phyloP scores from a whole-genome alignment of 2,113 vertebrate species.

The Plecturocebus donacophilus region DNA sequence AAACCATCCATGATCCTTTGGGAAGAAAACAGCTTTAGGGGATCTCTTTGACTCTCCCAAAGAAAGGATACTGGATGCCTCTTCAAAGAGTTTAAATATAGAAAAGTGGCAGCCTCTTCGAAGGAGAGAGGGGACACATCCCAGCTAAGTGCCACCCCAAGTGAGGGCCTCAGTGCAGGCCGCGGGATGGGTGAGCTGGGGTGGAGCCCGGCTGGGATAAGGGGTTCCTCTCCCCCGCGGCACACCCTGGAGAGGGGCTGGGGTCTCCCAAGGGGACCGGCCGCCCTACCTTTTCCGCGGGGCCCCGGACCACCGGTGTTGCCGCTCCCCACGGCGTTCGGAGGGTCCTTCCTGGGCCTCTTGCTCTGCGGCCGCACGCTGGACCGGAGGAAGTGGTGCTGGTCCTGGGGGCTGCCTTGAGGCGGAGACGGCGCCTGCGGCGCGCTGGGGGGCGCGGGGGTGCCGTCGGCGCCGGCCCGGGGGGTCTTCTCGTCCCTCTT shows the following conservation, averaged over 20 bases:
- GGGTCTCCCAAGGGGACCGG: background rate
- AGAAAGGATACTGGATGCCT: conserved; percentile 2
- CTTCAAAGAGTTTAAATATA: background rate
- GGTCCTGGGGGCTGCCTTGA: conserved; percentile 91
- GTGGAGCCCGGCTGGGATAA: background rate
- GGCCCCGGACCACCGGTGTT: conserved; percentile 78
- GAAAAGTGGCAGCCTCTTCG: background rate
- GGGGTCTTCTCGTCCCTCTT: conserved; percentile 83
- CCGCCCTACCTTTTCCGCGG: conserved; percentile 90
- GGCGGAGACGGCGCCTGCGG: conserved; percentile 83
- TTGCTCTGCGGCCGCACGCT: conserved; percentile 98
- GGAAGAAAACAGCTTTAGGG: background rate
- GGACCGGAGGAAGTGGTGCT: conserved; percentile 99
- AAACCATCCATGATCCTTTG: background rate
- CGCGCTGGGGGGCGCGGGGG: conserved; percentile 75
- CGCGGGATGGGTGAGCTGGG: background rate
- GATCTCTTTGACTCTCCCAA: conserved; percentile 23
- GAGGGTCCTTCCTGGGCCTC: conserved; percentile 96
- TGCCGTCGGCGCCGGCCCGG: conserved; percentile 74
- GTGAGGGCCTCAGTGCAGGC: background rate
- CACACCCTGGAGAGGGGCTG: background rate
- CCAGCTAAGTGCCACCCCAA: background rate
- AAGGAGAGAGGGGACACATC: background rate
- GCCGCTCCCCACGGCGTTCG: conserved; percentile 88
- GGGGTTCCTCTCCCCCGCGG: background rate